These are phyloP conservation scores for Pan paniscus DNA, from an alignment of 2,113 vertebrate species.

Conservation along the genomic window DNA sequence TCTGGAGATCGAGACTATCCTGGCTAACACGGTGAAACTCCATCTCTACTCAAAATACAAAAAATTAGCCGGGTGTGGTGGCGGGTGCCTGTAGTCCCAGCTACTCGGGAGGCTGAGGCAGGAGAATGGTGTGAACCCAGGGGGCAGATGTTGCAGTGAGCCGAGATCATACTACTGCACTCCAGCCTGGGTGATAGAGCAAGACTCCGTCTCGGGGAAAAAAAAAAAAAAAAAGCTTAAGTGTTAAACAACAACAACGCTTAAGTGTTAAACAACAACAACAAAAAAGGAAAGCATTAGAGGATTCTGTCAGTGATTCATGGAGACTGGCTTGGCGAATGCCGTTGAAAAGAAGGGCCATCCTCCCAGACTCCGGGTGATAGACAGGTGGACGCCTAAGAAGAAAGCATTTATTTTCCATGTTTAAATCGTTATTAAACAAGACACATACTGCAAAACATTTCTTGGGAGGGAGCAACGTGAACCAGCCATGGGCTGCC, in stretches of 20 bases:
- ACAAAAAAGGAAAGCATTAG: neutral
- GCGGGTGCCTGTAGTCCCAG: no score
- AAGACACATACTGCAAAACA: slow-evolving; percentile 39
- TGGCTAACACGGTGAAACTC: no score
- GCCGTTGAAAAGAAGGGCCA: slow-evolving; percentile 19
- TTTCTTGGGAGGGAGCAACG: slow-evolving; percentile 23
- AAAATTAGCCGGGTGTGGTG: no score
- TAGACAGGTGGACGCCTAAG: slow-evolving; percentile 29
- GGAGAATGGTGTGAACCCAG: no score
- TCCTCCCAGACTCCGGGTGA: neutral
- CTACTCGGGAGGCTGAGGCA: no score
- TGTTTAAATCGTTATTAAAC: slow-evolving; percentile 64
- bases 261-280: no score
- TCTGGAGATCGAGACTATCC: no score
- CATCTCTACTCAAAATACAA: no score
- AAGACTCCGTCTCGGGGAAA: no score
- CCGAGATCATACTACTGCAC: fast-evolving
- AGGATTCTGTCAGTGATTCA: slow-evolving; percentile 23
- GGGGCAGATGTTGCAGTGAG: no score
- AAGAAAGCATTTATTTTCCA: slow-evolving; percentile 68
- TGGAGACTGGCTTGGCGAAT: neutral
- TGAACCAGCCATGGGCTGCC: neutral
- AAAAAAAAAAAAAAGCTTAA: neutral
- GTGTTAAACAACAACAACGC: slow-evolving; percentile 29
- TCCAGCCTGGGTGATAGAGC: no score